Base-by-base conservation (phyloP, 2,797 vertebrate species). In the Mormyrus proboscirostris region DNA sequence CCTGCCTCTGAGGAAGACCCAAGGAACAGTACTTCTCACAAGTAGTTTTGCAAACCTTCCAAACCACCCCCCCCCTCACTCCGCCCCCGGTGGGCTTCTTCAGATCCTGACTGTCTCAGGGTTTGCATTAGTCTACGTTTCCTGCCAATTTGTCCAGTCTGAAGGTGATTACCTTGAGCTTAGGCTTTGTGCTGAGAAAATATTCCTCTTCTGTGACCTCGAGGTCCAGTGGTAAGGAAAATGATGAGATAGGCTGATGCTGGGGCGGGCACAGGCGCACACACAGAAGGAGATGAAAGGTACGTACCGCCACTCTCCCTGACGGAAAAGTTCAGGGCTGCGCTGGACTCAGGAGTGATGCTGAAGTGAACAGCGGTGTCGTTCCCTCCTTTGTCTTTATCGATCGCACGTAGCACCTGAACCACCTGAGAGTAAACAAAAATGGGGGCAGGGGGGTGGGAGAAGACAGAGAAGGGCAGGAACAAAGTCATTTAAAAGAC, bases 301-400 rank as follows among this genome's bases (percentile, higher is more conserved):
- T 14, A 73, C 95, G 91, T 91, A 98, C 97, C 97, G 92, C 94
- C 96, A 86, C 97, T 98, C 93, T 98, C 97, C 92, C 93, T 95
- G 91, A 98, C 92, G 89, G 96, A 97, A 94, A 98, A 96, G 94
- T 98, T 97, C 91, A 96, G 96, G 90, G 96, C 95, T 41, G 93
- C 89, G 0, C 93, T 93, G 93, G 96, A 95, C 90, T 96, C 97
- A 4, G 94, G 93, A 22, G 96, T 96, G 92, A 97, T 97, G 93
- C 96, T 97, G 93, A 97, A 97, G 94, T 97, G 97, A 93, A 98
- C 95, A 0, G 94, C 93, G 94, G 96, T 97, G 92, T 96, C 96
- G 91, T 97, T 97, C 88, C 97, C 97, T 7, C 94, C 96, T 91
- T 97, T 96, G 88, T 98, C 97, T 95, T 95, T 96, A 95, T 98